phyloP scores from a whole-genome alignment of 1,140 invertebrate species.

The Scylla paramamosain region DNA sequence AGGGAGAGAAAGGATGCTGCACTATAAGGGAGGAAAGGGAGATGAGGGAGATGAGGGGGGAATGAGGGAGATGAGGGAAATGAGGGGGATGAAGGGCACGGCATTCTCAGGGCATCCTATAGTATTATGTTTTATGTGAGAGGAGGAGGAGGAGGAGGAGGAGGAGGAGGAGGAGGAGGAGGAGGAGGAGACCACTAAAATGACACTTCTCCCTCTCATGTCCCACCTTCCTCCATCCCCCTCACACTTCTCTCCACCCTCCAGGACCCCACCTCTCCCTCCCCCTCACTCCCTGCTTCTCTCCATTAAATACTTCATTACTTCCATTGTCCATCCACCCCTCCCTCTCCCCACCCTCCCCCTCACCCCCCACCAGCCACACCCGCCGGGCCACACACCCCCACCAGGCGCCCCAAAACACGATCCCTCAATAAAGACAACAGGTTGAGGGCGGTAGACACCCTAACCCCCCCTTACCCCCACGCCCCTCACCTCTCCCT shows the following conservation, averaged over 20 bases:
- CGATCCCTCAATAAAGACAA: constrained; percentile 22
- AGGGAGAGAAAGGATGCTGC: background rate
- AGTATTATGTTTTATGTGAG: background rate
- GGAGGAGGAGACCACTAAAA: background rate
- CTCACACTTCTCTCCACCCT: no score
- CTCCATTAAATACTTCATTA: constrained; percentile 24
- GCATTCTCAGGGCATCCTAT: background rate
- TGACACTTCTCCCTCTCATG: background rate
- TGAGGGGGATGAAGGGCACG: background rate
- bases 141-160: background rate
- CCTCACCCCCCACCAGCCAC: background rate
- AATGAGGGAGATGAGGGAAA: background rate
- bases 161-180: constrained; percentile 17
- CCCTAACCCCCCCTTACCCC: background rate
- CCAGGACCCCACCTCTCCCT: no score
- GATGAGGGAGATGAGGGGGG: background rate
- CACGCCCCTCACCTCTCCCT: background rate
- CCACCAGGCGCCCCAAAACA: background rate
- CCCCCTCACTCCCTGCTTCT: background rate
- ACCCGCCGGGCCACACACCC: background rate
- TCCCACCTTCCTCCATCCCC: background rate
- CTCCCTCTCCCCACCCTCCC: background rate
- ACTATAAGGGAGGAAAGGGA: background rate
- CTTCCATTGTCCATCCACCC: background rate
- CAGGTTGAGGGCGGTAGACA: background rate